Evolutionary conservation across 2,888 invertebrate genomes (phyloP), one percentile per base, ranked within the genome.

Genomic region (Saturnia pavonia): DNA sequence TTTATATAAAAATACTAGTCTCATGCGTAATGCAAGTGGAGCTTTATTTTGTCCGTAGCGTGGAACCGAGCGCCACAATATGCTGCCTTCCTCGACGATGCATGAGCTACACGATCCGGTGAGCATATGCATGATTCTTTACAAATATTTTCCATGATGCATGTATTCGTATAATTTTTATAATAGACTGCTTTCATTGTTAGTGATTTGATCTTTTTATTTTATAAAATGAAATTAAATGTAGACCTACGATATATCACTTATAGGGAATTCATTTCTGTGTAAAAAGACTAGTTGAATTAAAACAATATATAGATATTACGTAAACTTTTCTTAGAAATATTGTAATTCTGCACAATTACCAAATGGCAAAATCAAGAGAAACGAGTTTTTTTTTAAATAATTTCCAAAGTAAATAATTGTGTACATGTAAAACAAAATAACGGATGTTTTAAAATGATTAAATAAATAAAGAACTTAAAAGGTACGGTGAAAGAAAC

Each of bases 51-150:
- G 71, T 73, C 72, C 43, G 51, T 51, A 94, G 94, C 94, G 94
- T 82, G 94, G 91, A 76, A 87, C 86, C 77, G 94, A 93, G 84
- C 89, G 94, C 78, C 94, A 94, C 78, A 71, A 68, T 82, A 88
- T 94, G 90, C 92, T 94, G 87, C 91, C 94, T 74, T 93, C 94
- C 76, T 92, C 94, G 80, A 94, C 94, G 82, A 94, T 95, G 90
- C 95, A 95, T 89, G 94, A 95, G 81, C 90, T 95, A 86, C 94
- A 94, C 86, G 94, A 94, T 77, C 92, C 94, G 94, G 95, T 95
- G 88, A 94, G 95, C 27, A 60, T 60, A 60, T 27, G 57, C 57
- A 60, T 60, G 57, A 27, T 27, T 94, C 25, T 60, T 27, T 94
- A 88, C 87, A 86, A 84, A 82, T 80, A 83, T 70, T 74, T 65